Percentiles rank a stretch among this genome's conserved stretches.
Conservation (phyloP, 1,140 invertebrate genomes). For the Polypedilum vanderplanki region DNA sequence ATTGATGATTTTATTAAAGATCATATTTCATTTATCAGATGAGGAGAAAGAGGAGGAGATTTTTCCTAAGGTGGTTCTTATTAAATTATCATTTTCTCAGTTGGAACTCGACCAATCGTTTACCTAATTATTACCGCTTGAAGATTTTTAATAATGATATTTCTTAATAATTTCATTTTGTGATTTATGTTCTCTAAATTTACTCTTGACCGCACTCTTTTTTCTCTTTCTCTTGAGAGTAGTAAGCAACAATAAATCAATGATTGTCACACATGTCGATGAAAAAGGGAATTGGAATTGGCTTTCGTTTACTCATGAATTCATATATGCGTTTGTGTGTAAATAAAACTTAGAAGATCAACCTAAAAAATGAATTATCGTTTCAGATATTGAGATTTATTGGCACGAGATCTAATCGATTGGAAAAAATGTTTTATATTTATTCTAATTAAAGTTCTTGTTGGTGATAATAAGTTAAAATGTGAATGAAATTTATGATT, state of each 20-base stretch:
- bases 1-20: neutral
- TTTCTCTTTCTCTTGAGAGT: too few species aligned
- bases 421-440: too few species aligned
- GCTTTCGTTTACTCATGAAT: too few species aligned
- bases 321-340: too few species aligned
- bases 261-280: slow-evolving; percentile 11
- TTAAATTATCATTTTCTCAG: neutral
- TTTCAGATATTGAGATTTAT: too few species aligned
- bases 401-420: too few species aligned
- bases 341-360: too few species aligned
- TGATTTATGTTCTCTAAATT: neutral
- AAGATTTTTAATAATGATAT: neutral
- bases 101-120: neutral
- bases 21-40: neutral
- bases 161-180: neutral
- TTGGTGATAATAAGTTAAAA: too few species aligned
- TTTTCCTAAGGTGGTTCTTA: neutral
- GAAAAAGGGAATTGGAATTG: neutral
- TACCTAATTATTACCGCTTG: neutral
- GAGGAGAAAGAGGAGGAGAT: neutral
- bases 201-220: too few species aligned
- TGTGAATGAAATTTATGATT: too few species aligned
- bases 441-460: too few species aligned
- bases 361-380: too few species aligned
- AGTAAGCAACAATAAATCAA: neutral